A percentile compares a stretch with the other conserved stretches of the same genome.
These are phyloP conservation scores for Catotricha subobsoleta DNA, from an alignment of 2,888 invertebrate species.

Conservation along the genomic window DNA sequence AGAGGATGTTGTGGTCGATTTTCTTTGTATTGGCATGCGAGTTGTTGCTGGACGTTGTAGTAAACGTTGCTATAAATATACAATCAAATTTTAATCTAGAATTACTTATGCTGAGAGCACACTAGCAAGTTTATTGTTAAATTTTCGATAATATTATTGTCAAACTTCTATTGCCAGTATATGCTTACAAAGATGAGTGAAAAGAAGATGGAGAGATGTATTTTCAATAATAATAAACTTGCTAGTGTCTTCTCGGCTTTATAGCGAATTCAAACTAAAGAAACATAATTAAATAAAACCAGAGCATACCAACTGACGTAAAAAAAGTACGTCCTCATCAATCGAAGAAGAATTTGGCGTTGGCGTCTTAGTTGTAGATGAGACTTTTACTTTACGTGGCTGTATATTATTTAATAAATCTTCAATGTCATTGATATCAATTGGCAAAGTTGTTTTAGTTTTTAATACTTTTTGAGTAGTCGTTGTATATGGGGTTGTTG, in stretches of 20 bases:
- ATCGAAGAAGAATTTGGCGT: conserved; percentile 3
- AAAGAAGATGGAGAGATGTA: too few relatives aligned
- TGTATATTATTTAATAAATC: conserved; percentile 4
- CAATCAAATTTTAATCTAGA: too few relatives aligned
- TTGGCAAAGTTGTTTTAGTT: conserved; percentile 14
- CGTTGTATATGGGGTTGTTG: conserved; percentile 6
- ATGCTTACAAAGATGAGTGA: too few relatives aligned
- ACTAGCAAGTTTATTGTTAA: too few relatives aligned
- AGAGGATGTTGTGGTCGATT: conserved; percentile 9
- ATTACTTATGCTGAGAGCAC: too few relatives aligned
- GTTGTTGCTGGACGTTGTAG: conserved; percentile 6
- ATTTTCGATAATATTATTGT: too few relatives aligned
- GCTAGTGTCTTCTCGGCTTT: too few relatives aligned
- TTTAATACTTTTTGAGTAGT: too few relatives aligned
- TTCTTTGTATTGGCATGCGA: conserved; percentile 22
- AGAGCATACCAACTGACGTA: conserved; percentile 8
- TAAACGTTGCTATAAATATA: conserved; percentile 1
- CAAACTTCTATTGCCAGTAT: too few relatives aligned
- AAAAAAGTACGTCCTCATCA: conserved; percentile 6
- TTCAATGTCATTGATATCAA: conserved; percentile 10
- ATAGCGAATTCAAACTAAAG: too few relatives aligned
- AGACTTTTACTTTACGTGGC: conserved; percentile 1
- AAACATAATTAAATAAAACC: too few relatives aligned
- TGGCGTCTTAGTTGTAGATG: background rate
- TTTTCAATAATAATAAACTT: too few relatives aligned